Base-by-base conservation (phyloP, 2,888 invertebrate genomes). In the Ernsta delagoae region DNA sequence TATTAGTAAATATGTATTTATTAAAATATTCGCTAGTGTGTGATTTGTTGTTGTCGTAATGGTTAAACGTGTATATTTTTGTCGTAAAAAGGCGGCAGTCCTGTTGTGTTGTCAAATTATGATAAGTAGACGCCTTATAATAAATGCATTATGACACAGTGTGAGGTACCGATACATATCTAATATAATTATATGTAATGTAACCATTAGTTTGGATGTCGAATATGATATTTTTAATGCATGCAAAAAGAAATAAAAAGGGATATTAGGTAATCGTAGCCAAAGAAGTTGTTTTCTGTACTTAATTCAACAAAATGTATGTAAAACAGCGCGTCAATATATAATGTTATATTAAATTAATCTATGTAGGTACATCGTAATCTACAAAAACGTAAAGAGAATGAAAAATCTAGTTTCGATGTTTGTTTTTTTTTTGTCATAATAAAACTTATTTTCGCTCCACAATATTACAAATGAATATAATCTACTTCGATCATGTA, bases 1-100 rank as follows among this genome's bases (percentile, higher is more conserved):
- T 62, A 45, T 62, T 68, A 68, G 54, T 62, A 24, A 56, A 62
- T 61, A 57, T 60, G 48, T 68, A 68, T 61, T 61, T 61, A 68
- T 60, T 67, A 5, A 56, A 54, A 60, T 54, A 67, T 45, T n/a
- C 36, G 65, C 45, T 45, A 53, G n/a, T 54, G 24, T 45, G 9
- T 67, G 60, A 65, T 60, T 60, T 54, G 66, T 67, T 67, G 41
- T 54, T 57, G 45, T 66, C 12, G 7, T 56, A 61, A 45, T 53
- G 54, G 12, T n/a, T 56, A 56, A 31, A 36, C 54, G 9, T 59
- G 9, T 53, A 24, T 53, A 24, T 53, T 8, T 41, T 65, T 48
- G 11, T 3, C n/a, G n/a, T 56, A 36, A 5, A 36, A 57, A 8
- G 9, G 45, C 65, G n/a, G 48, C 39, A 11, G 41, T 7, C 16